Conservation (phyloP, 23 tunicate species). For the Corella eumyota region DNA sequence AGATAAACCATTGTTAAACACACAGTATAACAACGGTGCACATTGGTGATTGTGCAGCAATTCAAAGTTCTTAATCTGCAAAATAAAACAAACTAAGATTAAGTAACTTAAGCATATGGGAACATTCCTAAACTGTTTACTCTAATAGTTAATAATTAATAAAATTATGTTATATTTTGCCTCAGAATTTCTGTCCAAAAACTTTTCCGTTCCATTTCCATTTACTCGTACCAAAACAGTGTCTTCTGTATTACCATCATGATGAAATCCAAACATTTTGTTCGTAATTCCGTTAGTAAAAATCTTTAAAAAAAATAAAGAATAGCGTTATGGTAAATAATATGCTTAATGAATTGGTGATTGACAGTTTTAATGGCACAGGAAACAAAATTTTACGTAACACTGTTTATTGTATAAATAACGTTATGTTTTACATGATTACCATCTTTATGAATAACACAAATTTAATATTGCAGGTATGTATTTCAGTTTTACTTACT, state of each 20-base stretch:
- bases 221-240: conserved; percentile 68
- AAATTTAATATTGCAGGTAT: too few relatives aligned
- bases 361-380: too few relatives aligned
- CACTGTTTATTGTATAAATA: too few relatives aligned
- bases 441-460: too few relatives aligned
- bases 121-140: too few relatives aligned
- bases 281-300: conserved; percentile 82
- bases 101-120: background rate
- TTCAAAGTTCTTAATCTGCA: conserved; percentile 46
- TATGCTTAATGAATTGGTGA: too few relatives aligned
- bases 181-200: conserved; percentile 58
- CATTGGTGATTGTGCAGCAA: conserved; percentile 41
- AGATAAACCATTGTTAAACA: conserved; percentile 70
- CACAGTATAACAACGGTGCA: conserved; percentile 76
- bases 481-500: too few relatives aligned
- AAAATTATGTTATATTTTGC: too few relatives aligned
- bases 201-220: conserved; percentile 72
- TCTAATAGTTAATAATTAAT: too few relatives aligned
- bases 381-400: too few relatives aligned
- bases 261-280: conserved; percentile 67
- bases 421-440: too few relatives aligned
- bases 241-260: conserved; percentile 14
- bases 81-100: background rate
- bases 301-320: conserved; percentile 15
- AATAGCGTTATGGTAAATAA: background rate